Evolutionary conservation across 2,113 vertebrate genomes (phyloP), one percentile per base, ranked within the genome.

Genomic region (Rhombomys opimus): DNA sequence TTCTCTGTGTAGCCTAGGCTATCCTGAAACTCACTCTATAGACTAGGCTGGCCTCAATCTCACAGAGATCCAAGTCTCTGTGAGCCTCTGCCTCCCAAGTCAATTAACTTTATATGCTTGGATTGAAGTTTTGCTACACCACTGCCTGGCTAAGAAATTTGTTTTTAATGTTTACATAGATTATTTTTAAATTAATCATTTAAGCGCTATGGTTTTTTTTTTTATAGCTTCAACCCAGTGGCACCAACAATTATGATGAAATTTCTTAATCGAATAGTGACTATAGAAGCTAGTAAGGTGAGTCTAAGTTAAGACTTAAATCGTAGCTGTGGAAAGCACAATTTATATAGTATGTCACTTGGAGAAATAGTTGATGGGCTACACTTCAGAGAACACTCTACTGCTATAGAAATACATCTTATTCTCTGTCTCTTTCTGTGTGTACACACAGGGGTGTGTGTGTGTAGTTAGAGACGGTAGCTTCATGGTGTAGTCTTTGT

Each of bases 191-290:
- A 59, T 38, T 91, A 95, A 73, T 88, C 41, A 70, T 78, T 59
- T 95, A 98, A 97, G 84, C 35, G 92, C 94, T 30, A 46, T 0
- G 95, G 85, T 95, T 90, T 93, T 72, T 95, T 90, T 95, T 87
- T 97, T 87, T 93, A 96, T 97, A 99, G 99, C 98, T 99, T 99
- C 98, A 99, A 99, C 96, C 99, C 99, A 14, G 97, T 99, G 96
- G 99, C 99, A 96, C 99, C 99, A 61, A 99, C 99, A 89, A 99
- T 99, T 75, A 99, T 99, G 99, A 99, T 99, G 98, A 99, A 99
- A 97, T 99, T 99, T 96, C 98, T 99, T 86, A 99, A 93, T 94
- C 98, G 99, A 93, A 99, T 99, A 96, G 98, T 98, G 91, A 91
- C 98, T 54, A 50, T 97, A 92, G 99, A 99, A 98, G 98, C 98